phyloP scores from a whole-genome alignment of 2,888 invertebrate species.

The Apotomis capreana region DNA sequence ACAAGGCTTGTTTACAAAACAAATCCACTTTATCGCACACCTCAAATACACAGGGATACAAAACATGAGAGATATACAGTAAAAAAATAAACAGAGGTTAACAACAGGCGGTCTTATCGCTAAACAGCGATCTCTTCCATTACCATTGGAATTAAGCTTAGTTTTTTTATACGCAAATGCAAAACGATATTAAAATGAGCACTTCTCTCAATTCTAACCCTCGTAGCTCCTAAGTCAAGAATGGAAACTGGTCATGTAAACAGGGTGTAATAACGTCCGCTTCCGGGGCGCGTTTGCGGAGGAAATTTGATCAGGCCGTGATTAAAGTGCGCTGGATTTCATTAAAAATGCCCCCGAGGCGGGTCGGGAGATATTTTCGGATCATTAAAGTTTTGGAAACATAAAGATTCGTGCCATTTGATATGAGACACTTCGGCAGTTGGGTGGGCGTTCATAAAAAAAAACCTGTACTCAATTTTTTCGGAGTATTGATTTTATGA shows the following conservation, averaged over 20 bases:
- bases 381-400: slow-evolving; percentile 10
- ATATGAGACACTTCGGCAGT: too few species aligned
- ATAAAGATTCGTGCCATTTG: background rate
- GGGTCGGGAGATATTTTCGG: slow-evolving; percentile 4
- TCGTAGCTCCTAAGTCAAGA: slow-evolving; percentile 21
- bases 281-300: slow-evolving; percentile 34
- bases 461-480: too few species aligned
- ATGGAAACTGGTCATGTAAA: slow-evolving; percentile 35
- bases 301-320: slow-evolving; percentile 41
- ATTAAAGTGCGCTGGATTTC: slow-evolving; percentile 38
- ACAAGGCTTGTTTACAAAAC: too few species aligned
- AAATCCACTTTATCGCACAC: too few species aligned
- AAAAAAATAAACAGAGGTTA: too few species aligned
- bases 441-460: too few species aligned
- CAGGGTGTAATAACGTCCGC: slow-evolving; percentile 33
- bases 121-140: too few species aligned
- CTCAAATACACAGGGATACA: too few species aligned
- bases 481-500: too few species aligned
- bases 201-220: background rate
- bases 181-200: background rate
- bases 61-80: too few species aligned
- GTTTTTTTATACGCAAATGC: background rate
- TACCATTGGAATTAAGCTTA: too few species aligned
- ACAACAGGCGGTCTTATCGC: too few species aligned
- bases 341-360: slow-evolving; percentile 33